These are phyloP conservation scores for Trilocha varians DNA, from an alignment of 2,888 invertebrate species.

Conservation along the genomic window DNA sequence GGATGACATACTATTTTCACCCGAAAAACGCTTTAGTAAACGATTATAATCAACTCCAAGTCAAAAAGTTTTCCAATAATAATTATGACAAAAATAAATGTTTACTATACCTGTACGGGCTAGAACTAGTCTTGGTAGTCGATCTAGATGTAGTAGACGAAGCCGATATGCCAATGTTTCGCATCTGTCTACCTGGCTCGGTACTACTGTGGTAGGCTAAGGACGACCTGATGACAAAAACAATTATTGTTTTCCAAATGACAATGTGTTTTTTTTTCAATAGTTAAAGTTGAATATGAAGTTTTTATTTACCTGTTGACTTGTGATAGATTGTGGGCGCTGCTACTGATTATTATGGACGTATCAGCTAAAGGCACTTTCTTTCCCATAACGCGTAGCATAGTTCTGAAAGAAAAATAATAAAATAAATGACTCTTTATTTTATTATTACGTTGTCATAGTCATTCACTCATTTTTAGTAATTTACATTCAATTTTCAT, in stretches of 20 bases:
- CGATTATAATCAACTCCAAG: too few species aligned
- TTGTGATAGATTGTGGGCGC: constrained; percentile 82
- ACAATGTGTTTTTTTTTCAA: neutral
- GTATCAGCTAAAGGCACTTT: constrained; percentile 86
- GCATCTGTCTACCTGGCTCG: constrained; percentile 51
- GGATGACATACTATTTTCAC: too few species aligned
- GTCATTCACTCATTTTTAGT: too few species aligned
- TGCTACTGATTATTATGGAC: constrained; percentile 81
- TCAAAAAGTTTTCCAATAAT: too few species aligned
- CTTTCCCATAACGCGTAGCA: constrained; percentile 84
- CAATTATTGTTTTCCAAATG: neutral
- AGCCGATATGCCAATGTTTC: constrained; percentile 93
- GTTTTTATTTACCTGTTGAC: constrained; percentile 47
- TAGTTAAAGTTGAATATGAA: neutral
- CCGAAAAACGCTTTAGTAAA: too few species aligned
- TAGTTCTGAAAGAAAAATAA: constrained; percentile 75
- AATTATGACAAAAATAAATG: too few species aligned
- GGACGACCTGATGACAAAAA: constrained; percentile 74
- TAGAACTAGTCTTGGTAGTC: constrained; percentile 94
- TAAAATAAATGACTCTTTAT: too few species aligned
- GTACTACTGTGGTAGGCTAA: constrained; percentile 83
- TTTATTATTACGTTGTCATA: too few species aligned
- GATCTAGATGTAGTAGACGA: constrained; percentile 95
- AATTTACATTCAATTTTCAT: too few species aligned
- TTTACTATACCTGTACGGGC: constrained; percentile 82